Evolutionary conservation across 2,797 vertebrate genomes (phyloP), one percentile per base, ranked within the genome.

Genomic region (Acanthurus tractus): DNA sequence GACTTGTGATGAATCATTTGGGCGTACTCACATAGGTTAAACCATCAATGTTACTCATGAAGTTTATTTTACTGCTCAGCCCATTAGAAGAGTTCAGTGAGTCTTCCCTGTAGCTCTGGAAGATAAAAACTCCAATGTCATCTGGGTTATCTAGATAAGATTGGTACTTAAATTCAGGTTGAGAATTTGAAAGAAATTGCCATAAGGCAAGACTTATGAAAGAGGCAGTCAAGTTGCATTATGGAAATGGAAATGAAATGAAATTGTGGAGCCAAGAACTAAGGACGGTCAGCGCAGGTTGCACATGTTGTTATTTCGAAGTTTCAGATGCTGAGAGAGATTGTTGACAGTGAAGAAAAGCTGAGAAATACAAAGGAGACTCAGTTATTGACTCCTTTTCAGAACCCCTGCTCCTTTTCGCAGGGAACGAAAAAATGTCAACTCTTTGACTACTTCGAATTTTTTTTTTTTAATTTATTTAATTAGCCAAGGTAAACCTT

Each of bases 401-500:
- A 63, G 40, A 68, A 68, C 45, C 22, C 8, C 14, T 20, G 20
- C 46, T 67, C 23, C 4, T 8, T 29, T 56, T 46, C 56, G 34
- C 12, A 38, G 18, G 18, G 25, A 80, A 22, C 56, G 13, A 70
- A 64, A 57, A 13, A 76, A 40, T 15, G 9, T 69, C 46, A 71
- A 67, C 50, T 29, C 15, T 14, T 29, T 25, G 18, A 22, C 66
- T 57, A 54, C 42, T 25, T 42, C 17, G 55, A 50, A 58, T 38
- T 5, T 6, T 40, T 48, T 46, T 73, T 23, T 29, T 25, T 25
- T n/a, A n/a, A n/a, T n/a, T 29, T 29, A 64, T 59, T 46, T 58
- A 64, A 77, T 63, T 10, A 77, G 20, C 70, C 53, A 15, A 45
- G 17, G 53, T 8, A 6, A 78, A 62, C 23, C 22, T 61, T 64